Evolutionary conservation across 2,888 invertebrate genomes (phyloP).

Genomic region (Zaprionus obscuricornis): DNA sequence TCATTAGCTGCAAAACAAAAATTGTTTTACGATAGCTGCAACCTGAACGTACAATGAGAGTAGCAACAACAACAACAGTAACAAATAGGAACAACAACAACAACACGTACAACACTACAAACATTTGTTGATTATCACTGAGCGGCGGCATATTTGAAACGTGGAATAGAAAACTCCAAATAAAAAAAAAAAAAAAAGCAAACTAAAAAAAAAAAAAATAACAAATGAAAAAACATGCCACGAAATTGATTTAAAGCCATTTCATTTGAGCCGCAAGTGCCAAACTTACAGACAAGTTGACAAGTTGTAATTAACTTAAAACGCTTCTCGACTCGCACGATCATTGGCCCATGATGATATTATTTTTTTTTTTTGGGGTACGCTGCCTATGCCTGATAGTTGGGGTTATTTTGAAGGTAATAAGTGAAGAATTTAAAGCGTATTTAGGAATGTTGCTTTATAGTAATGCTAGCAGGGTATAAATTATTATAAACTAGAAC

Average conservation of each 20-base stretch:
- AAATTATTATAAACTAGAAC: too few relatives aligned
- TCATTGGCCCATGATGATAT: too few relatives aligned
- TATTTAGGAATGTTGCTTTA: too few relatives aligned
- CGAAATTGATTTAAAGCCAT: conserved; percentile 66
- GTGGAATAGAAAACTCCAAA: conserved; percentile 10
- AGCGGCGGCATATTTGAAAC: not conserved
- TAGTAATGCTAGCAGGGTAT: too few relatives aligned
- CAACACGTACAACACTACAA: conserved; percentile 23
- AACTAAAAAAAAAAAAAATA: conserved; percentile 21
- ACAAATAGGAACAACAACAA: conserved; percentile 21
- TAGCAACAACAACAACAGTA: conserved; percentile 15
- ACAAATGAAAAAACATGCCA: conserved; percentile 51
- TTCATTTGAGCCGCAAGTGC: conserved; percentile 58
- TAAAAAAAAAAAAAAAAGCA: conserved; percentile 27
- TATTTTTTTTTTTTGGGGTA: too few relatives aligned
- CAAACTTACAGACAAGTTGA: conserved; percentile 61
- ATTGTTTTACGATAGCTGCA: conserved; percentile 69
- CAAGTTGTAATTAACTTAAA: conserved; percentile 81
- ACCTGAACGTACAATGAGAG: too few relatives aligned
- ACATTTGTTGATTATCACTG: conserved; percentile 62
- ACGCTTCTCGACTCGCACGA: conserved; percentile 50
- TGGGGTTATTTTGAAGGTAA: too few relatives aligned
- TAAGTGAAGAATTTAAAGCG: too few relatives aligned
- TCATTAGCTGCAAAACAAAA: conserved; percentile 70
- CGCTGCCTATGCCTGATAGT: too few relatives aligned